These are phyloP conservation scores for Monarcha castaneiventris DNA, from an alignment of 2,113 vertebrate species.

Conservation along the genomic window DNA sequence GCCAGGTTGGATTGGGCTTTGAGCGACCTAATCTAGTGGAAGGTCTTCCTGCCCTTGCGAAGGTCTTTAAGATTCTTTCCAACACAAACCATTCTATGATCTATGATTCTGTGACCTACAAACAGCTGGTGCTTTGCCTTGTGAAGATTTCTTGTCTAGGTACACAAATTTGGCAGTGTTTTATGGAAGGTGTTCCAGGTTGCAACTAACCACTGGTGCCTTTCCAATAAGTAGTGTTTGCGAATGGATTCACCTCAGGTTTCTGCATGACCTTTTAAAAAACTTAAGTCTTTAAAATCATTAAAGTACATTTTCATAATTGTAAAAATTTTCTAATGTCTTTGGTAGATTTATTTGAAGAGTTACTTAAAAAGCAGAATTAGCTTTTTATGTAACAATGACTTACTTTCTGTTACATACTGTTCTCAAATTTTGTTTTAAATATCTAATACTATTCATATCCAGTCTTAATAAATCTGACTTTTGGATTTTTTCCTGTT, in stretches of 20 bases:
- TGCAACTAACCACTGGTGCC: not conserved
- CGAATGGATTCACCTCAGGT: not conserved
- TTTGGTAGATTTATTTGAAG: not conserved
- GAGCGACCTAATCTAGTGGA: not conserved
- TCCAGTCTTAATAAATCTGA: not conserved
- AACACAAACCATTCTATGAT: not conserved
- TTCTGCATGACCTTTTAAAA: not conserved
- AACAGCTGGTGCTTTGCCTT: not conserved
- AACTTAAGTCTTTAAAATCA: not conserved
- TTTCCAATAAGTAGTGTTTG: not conserved
- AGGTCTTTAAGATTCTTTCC: not conserved
- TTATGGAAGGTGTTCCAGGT: not conserved
- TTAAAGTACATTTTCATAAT: not conserved
- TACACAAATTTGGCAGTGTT: not conserved
- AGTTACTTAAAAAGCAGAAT: not conserved
- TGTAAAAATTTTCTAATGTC: not conserved
- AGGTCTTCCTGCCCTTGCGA: not conserved
- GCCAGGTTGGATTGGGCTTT: not conserved
- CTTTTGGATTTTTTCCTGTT: not conserved
- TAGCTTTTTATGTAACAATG: not conserved
- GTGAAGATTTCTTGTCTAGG: not conserved
- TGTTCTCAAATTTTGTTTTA: not conserved
- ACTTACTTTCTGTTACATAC: not conserved
- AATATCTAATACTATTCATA: not conserved
- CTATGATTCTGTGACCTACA: not conserved